Evolutionary conservation across 2,888 invertebrate species (phyloP).

Genomic region (Tetrapedia diversipes): DNA sequence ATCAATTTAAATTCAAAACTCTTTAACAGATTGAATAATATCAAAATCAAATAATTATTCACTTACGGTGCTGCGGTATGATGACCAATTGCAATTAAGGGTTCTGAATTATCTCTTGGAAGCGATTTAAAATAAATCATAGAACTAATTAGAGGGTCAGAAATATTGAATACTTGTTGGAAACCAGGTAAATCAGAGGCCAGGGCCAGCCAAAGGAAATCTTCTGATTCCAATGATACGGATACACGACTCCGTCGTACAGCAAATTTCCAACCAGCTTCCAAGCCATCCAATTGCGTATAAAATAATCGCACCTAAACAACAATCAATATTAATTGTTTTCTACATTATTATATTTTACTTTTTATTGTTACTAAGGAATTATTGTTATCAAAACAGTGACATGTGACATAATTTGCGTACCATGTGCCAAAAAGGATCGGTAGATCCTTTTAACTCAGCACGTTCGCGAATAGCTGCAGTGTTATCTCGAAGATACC

Average conservation of each 20-base stretch:
- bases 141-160: constrained; percentile 77
- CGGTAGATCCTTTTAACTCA: constrained; percentile 81
- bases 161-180: constrained; percentile 80
- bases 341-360: background rate
- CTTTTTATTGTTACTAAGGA: background rate
- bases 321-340: constrained; percentile 11
- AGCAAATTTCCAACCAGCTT: constrained; percentile 89
- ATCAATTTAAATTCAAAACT: constrained; percentile 6
- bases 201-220: constrained; percentile 90
- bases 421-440: constrained; percentile 94
- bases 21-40: background rate
- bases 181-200: constrained; percentile 90
- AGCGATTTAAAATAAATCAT: constrained; percentile 77
- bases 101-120: constrained; percentile 68
- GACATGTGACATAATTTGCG: background rate
- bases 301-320: constrained; percentile 89
- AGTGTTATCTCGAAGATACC: constrained; percentile 87
- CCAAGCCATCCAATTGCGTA: constrained; percentile 90
- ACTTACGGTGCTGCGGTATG: constrained; percentile 89
- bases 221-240: constrained; percentile 86
- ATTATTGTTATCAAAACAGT: background rate
- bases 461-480: constrained; percentile 86
- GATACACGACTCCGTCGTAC: constrained; percentile 87
- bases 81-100: constrained; percentile 89
- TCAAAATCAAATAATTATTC: background rate